Evolutionary conservation across 2,797 vertebrate species (phyloP), one percentile per base, ranked within the genome.

Genomic region (Tenualosa ilisha): DNA sequence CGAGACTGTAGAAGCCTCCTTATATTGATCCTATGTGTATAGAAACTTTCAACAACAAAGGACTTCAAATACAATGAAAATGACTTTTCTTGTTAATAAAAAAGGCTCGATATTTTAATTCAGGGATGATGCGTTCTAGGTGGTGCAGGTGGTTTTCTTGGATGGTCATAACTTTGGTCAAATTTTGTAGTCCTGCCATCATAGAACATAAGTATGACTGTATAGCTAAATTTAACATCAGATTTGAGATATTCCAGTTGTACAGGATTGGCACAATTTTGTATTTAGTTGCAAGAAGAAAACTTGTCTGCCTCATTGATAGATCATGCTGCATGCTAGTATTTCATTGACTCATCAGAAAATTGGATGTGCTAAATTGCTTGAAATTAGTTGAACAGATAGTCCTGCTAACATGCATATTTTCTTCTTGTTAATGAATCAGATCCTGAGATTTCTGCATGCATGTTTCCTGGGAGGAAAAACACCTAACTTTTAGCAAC

Each of bases 41-140:
- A 93, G 86, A 87, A 93, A 90, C 90, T 93, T 89, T 93, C 89
- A 92, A 94, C 94, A 95, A 94, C 95, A 95, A 96, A 95, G 95
- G 94, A 93, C 87, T 84, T 79, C 40, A 79, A 72, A 84, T 51
- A 37, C 75, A 75, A 63, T 82, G 85, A 84, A 54, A 79, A 85
- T 46, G 61, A 86, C 75, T 86, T 83, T 84, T 84, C 72, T 51
- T 61, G 46, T 75, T 22, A 17, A 43, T 12, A 7, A 17, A 40
- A 81, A 91, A 91, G 93, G 94, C 95, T 96, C 96, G 95, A 93
- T 91, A 91, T 94, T 79, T 79, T 46, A 79, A 79, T 79, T 79
- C 72, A 79, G 72, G 72, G 72, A 79, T 46, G 40, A 46, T 46
- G 72, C 20, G 5, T 43, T 75, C 68, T 17, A 43, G 37, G 17